Base-by-base conservation (phyloP, 2,113 vertebrate genomes). In the Nymphicus hollandicus region DNA sequence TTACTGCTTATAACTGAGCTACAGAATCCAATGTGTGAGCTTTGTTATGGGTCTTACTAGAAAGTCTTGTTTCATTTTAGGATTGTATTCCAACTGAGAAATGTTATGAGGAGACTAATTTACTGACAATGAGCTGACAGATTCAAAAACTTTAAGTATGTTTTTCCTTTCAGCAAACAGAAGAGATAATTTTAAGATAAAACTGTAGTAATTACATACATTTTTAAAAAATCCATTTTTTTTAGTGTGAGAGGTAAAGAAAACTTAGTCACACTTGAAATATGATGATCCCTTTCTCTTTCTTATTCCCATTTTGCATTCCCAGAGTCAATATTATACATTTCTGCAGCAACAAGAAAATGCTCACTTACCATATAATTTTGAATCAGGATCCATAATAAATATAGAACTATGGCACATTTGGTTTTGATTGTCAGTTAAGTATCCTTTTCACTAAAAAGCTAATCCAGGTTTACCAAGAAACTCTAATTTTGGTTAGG, bases 401-500 rank as follows among this genome's bases (percentile, higher is more conserved):
- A 97, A 96, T 88, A 93, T 33, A 84, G 86, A 94, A 91, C 70
- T 89, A 74, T 9, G 35, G 86, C 52, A 82, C 85, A 64, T 91
- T 95, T 97, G 91, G 35, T 96, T 95, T 86, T 97, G 89, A 97
- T 94, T 63, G 90, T 93, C 96, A 94, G 39, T 97, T 95, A 78
- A 94, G 52, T 86, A 93, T 97, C 90, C 73, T 94, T 96, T 98
- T 97, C 94, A 95, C 93, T 97, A 22, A 78, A 96, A 96, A 97
- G 86, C 91, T 85, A 96, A 98, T 97, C 96, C 96, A 98, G 96
- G 96, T 97, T 97, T 97, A 96, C 95, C 91, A 94, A 95, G 95
- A 96, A 97, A 95, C 66, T 68, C 53, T 95, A 91, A 97, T 98
- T 98, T 98, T 98, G 97, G 95, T 97, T 97, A 97, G 96, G 49